Evolutionary conservation across 2,113 vertebrate genomes (phyloP), one percentile per base, ranked within the genome.

Genomic region (Phalacrocorax pelagicus): DNA sequence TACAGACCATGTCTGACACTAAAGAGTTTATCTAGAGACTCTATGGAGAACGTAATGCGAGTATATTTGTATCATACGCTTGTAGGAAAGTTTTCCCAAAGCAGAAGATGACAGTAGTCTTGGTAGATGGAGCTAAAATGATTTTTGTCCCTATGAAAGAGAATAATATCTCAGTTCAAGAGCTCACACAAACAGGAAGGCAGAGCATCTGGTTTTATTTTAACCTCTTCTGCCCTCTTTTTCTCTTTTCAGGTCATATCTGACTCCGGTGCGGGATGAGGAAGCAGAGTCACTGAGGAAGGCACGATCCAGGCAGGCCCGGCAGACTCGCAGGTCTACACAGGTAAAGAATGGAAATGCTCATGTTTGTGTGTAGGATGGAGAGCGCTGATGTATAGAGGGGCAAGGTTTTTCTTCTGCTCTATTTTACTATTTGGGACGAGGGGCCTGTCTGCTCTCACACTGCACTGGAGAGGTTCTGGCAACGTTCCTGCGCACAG

Each of bases 201-300:
- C 51, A 61, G 34, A 85, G 62, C 61, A 38, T 73, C 83, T 85
- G 30, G 7, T 63, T 81, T 67, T 66, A 36, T 57, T 90, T 94
- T 77, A 90, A 66, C 40, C 19, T 74, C 34, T 87, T 29, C 63
- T 86, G 57, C 70, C 61, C 19, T 22, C 42, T 40, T 46, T 65
- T 46, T 2, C 26, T 55, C 49, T 47, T 46, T 40, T 2, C 91
- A 98, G 98, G 95, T 98, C 98, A 0, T 98, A 98, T 95, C 97
- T 99, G 97, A 98, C 99, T 36, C 99, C 99, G 0, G 99, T 99
- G 71, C 97, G 99, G 46, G 99, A 99, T 95, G 99, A 99, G 84
- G 99, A 99, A 72, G 99, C 99, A 0, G 99, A 99, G 59, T 99
- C 99, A 11, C 98, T 99, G 97, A 98, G 99, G 93, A 99, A 99